These are phyloP conservation scores for Ditula angustiorana DNA, from an alignment of 2,888 invertebrate genomes.

Conservation along the genomic window DNA sequence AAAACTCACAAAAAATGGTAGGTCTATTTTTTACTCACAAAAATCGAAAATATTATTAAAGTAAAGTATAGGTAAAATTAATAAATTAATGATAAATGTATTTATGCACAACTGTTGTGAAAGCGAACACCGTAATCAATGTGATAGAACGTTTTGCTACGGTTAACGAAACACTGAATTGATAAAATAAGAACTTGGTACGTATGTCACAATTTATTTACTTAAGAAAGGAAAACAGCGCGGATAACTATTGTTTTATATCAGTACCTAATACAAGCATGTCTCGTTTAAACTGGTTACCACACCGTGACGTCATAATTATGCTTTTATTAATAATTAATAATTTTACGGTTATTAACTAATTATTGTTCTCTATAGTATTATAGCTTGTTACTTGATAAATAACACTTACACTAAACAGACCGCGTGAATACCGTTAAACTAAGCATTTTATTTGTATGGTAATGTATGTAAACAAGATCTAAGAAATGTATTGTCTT, in stretches of 20 bases:
- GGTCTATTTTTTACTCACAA: too few species aligned
- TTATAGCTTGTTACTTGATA: background rate
- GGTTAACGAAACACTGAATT: background rate
- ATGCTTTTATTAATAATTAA: background rate
- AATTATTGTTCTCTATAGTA: background rate
- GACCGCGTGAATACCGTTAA: constrained; percentile 5
- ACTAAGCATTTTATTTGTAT: constrained; percentile 20
- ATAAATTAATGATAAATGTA: too few species aligned
- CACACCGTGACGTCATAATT: background rate
- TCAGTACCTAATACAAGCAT: background rate
- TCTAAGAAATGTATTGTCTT: constrained; percentile 14
- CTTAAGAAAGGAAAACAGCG: background rate
- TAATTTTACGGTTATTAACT: constrained; percentile 2
- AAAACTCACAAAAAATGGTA: too few species aligned
- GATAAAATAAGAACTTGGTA: background rate
- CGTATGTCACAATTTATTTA: background rate
- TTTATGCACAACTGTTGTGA: too few species aligned
- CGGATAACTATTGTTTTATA: background rate
- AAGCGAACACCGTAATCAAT: background rate
- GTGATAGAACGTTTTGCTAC: background rate
- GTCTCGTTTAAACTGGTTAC: background rate
- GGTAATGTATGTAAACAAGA: constrained; percentile 27
- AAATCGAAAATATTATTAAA: too few species aligned
- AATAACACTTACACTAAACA: background rate
- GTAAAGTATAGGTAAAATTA: too few species aligned